These are phyloP conservation scores for Trichosurus vulpecula DNA, from an alignment of 2,797 vertebrate species.

Conservation along the genomic window DNA sequence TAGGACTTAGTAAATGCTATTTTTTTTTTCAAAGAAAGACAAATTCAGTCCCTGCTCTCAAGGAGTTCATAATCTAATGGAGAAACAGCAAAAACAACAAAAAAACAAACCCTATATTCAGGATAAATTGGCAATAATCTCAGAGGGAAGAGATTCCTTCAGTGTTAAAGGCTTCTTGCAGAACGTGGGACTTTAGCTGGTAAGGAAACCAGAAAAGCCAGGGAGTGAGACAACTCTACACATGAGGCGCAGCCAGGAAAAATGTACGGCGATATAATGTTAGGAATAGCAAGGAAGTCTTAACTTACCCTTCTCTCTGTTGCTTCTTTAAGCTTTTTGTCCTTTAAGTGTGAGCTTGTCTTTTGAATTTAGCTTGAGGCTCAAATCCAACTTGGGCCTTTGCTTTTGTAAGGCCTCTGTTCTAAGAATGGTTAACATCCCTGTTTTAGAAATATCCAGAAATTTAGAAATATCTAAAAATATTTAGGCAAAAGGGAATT, in stretches of 20 bases:
- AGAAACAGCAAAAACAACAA: neutral
- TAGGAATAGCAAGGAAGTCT: neutral
- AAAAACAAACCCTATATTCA: too few species aligned
- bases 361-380: neutral
- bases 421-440: neutral
- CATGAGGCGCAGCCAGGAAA: neutral
- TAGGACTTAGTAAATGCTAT: neutral
- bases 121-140: neutral
- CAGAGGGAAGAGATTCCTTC: neutral
- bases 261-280: neutral
- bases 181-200: neutral
- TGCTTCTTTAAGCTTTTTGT: neutral
- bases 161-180: neutral
- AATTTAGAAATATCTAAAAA: neutral
- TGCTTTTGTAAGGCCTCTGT: neutral
- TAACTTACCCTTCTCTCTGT: neutral
- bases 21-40: neutral
- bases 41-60: neutral
- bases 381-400: neutral
- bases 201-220: neutral
- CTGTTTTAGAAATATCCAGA: slow-evolving; percentile 4
- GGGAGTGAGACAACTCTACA: neutral
- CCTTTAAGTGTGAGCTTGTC: neutral
- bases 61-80: neutral
- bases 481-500: slow-evolving; percentile 3